A percentile compares a stretch with the other conserved stretches of the same genome.
Conservation (phyloP, 2,888 invertebrate species). For the Sminthurides aquaticus region DNA sequence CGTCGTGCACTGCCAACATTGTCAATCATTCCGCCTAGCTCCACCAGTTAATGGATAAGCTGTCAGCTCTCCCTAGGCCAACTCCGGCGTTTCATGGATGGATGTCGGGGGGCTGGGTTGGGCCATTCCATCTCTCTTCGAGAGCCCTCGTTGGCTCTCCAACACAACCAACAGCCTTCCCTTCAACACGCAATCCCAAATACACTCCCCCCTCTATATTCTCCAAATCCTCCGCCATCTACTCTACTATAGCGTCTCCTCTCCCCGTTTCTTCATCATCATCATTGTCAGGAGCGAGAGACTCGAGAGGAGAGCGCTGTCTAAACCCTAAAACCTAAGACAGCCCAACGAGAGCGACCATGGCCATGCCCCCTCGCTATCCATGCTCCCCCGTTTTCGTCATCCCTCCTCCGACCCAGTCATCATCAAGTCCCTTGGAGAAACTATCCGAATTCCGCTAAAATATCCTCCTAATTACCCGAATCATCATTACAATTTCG, state of each 20-base stretch:
- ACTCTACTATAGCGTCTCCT: too few species aligned
- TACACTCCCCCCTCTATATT: not conserved
- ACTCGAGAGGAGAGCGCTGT: not conserved
- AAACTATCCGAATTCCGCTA: too few species aligned
- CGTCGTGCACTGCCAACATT: slow-evolving; percentile 40
- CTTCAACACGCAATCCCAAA: slow-evolving; percentile 18
- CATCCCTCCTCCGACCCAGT: too few species aligned
- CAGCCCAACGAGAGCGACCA: too few species aligned
- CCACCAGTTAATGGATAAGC: slow-evolving; percentile 38
- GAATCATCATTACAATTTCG: too few species aligned
- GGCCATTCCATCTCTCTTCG: slow-evolving; percentile 20
- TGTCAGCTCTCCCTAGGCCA: slow-evolving; percentile 33
- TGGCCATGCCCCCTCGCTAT: too few species aligned
- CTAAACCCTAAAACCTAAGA: too few species aligned
- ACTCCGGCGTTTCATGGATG: slow-evolving; percentile 26
- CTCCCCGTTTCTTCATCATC: too few species aligned
- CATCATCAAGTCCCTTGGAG: too few species aligned
- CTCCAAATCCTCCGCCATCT: not conserved
- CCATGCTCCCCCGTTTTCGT: too few species aligned
- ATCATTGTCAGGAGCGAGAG: too few species aligned
- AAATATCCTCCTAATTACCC: too few species aligned
- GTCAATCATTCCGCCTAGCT: slow-evolving; percentile 38
- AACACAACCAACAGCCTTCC: slow-evolving; percentile 15
- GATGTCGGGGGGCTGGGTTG: slow-evolving; percentile 30
- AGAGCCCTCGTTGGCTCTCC: slow-evolving; percentile 22